Evolutionary conservation across 2,113 vertebrate species (phyloP).

Genomic region (Xiphophorus hellerii): DNA sequence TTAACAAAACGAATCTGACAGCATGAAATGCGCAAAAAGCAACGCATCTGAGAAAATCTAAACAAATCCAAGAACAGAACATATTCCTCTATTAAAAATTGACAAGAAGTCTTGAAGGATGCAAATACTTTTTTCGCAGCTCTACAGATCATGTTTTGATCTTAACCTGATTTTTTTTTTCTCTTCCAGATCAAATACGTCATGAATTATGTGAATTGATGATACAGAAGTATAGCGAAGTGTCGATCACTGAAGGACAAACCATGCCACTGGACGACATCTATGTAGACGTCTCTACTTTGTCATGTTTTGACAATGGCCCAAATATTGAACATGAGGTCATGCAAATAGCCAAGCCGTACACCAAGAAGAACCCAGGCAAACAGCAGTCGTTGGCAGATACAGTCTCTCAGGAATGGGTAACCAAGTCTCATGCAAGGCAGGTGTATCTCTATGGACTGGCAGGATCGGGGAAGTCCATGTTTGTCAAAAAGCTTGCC

Average conservation of each 20-base stretch:
- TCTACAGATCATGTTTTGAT: not conserved
- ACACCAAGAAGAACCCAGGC: constrained; percentile 26
- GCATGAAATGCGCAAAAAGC: no score
- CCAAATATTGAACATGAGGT: constrained; percentile 79
- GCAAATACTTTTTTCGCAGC: not conserved
- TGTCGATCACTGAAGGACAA: constrained; percentile 23
- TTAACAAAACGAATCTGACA: no score
- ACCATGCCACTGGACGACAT: constrained; percentile 50
- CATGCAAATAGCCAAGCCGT: constrained; percentile 57
- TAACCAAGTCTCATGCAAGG: not conserved
- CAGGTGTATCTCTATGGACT: constrained; percentile 54
- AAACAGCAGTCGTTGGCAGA: constrained; percentile 27
- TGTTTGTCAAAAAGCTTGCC: constrained; percentile 63
- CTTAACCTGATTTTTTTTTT: not conserved
- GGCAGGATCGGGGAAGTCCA: constrained; percentile 75
- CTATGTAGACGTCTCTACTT: constrained; percentile 61
- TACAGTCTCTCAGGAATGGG: constrained; percentile 35
- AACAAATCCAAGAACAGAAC: no score
- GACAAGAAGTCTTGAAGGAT: not conserved
- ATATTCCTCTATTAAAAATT: no score
- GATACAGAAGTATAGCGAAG: constrained; percentile 61
- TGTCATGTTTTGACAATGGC: constrained; percentile 47
- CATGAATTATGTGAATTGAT: constrained; percentile 63
- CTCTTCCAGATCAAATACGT: constrained; percentile 71
- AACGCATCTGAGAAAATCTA: no score